Evolutionary conservation across 2,797 vertebrate genomes (phyloP).

Genomic region (Chaetophractus vellerosus): DNA sequence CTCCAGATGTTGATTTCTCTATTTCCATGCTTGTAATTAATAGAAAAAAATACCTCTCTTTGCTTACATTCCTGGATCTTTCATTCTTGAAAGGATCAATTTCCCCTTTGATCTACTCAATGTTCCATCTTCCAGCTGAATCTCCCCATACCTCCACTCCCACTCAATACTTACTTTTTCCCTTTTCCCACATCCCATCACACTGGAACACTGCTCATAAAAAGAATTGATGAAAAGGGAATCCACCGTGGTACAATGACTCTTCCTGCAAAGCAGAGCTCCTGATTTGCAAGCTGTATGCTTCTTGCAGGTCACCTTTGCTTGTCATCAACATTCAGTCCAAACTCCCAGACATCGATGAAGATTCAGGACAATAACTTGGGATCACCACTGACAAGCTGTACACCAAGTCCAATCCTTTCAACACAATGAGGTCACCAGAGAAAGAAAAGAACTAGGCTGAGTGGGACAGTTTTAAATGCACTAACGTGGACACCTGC

Average conservation of each 20-base stretch:
- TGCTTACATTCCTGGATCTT: not conserved
- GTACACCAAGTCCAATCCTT: not conserved
- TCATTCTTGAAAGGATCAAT: conserved; percentile 52
- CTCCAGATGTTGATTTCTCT: not conserved
- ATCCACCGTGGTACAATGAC: not conserved
- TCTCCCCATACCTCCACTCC: not conserved
- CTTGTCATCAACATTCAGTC: not conserved
- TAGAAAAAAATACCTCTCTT: not conserved
- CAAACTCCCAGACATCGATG: not conserved
- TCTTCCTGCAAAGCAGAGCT: not conserved
- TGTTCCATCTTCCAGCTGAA: conserved; percentile 13
- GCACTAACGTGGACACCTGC: not conserved
- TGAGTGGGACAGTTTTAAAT: conserved; percentile 4
- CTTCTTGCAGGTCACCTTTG: not conserved
- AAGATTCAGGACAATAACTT: not conserved
- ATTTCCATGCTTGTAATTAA: not conserved
- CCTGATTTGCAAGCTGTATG: not conserved
- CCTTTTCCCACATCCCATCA: not conserved
- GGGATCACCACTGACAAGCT: not conserved
- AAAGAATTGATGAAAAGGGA: not conserved
- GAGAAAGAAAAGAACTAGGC: conserved; percentile 6
- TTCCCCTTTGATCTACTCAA: conserved; percentile 25
- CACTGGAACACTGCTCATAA: not conserved
- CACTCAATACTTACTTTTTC: not conserved
- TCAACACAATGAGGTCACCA: conserved; percentile 42